Conservation (phyloP, 2,113 vertebrate genomes). For the Hemiscyllium ocellatum region DNA sequence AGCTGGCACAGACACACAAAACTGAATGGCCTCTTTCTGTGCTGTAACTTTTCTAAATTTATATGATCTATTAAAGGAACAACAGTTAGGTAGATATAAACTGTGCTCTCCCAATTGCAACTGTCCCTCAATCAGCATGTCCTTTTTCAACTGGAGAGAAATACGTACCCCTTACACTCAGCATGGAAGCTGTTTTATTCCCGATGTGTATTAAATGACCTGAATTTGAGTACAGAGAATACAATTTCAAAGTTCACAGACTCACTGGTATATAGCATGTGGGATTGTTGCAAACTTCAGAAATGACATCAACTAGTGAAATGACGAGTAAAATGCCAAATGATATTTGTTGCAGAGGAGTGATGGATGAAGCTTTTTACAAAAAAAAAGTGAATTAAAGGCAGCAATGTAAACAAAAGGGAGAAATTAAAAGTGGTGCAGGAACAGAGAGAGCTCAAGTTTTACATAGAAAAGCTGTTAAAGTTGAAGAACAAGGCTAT, state of each 20-base stretch:
- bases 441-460: neutral
- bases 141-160: too few species aligned
- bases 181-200: neutral
- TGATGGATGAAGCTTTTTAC: neutral
- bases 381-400: neutral
- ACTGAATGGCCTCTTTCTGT: too few species aligned
- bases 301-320: neutral
- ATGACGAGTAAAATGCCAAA: neutral
- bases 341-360: neutral
- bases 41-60: too few species aligned
- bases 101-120: neutral
- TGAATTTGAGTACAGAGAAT: neutral
- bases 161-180: neutral
- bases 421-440: neutral
- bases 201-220: too few species aligned
- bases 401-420: neutral
- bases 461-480: neutral
- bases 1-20: too few species aligned
- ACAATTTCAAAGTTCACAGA: neutral
- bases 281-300: neutral
- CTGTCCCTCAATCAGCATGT: neutral
- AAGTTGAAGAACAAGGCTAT: neutral
- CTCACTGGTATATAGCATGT: neutral
- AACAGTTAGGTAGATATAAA: neutral
- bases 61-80: neutral